Conservation (phyloP, 2,797 vertebrate genomes). For the Bradypodion pumilum region DNA sequence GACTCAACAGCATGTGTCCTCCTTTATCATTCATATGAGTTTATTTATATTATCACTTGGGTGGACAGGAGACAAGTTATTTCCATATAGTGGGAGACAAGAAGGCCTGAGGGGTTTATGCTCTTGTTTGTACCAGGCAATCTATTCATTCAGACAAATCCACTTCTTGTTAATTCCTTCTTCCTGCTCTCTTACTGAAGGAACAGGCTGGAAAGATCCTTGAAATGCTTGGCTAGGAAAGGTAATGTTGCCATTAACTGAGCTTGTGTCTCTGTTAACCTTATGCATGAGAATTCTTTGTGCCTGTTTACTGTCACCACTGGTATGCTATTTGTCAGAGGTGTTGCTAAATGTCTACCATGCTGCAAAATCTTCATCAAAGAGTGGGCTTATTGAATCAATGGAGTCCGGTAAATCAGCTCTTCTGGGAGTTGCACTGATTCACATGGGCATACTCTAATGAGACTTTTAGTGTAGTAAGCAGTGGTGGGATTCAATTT, state of each 20-base stretch:
- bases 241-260: background rate
- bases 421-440: too few relatives aligned
- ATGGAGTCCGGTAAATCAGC: too few relatives aligned
- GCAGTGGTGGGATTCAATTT: too few relatives aligned
- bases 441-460: too few relatives aligned
- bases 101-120: background rate
- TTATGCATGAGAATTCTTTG: background rate
- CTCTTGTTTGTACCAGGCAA: background rate
- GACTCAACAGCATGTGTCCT: background rate
- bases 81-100: background rate
- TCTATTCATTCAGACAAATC: background rate
- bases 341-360: background rate
- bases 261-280: constrained; percentile 1
- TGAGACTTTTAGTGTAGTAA: too few relatives aligned
- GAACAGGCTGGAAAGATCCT: background rate
- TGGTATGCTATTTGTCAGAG: background rate
- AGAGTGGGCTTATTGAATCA: too few relatives aligned
- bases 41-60: constrained; percentile 17
- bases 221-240: constrained; percentile 14
- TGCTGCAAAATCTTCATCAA: background rate
- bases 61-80: constrained; percentile 1
- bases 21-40: background rate
- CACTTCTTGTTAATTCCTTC: background rate
- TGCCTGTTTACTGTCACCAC: background rate
- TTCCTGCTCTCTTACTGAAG: background rate